Evolutionary conservation across 2,888 invertebrate genomes (phyloP).

Genomic region (Conistra vaccinii): DNA sequence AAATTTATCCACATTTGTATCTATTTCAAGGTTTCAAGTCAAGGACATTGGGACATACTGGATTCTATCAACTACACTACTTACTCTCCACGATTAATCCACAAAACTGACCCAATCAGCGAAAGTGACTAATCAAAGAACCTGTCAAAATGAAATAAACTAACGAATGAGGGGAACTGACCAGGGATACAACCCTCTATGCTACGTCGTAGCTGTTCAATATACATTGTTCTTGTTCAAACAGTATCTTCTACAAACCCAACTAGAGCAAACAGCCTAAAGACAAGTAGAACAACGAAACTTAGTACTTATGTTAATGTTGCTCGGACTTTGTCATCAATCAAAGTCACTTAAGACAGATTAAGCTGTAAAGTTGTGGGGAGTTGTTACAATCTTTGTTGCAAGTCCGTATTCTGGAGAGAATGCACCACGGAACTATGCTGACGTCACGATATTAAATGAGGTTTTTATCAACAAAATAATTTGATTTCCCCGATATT

Average conservation of each 20-base stretch:
- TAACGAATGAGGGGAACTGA: background rate
- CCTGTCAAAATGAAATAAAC: background rate
- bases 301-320: slow-evolving; percentile 61
- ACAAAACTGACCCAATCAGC: background rate
- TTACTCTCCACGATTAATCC: too few species aligned
- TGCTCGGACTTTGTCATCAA: slow-evolving; percentile 68
- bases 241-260: background rate
- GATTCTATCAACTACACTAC: background rate
- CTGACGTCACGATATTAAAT: slow-evolving; percentile 32
- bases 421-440: slow-evolving; percentile 69
- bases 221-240: background rate
- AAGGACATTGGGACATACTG: background rate
- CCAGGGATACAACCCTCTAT: too few species aligned
- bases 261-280: slow-evolving; percentile 30
- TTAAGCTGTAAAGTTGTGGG: slow-evolving; percentile 74
- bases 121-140: background rate
- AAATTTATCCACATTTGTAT: background rate
- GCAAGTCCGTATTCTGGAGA: slow-evolving; percentile 71
- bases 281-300: slow-evolving; percentile 34
- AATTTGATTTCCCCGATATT: slow-evolving; percentile 14
- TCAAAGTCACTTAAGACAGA: slow-evolving; percentile 80
- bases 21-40: too few species aligned
- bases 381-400: slow-evolving; percentile 80
- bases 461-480: slow-evolving; percentile 23
- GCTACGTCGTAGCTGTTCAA: background rate